Conservation (phyloP, 2,888 invertebrate species). For the Gasteruption jaculator region DNA sequence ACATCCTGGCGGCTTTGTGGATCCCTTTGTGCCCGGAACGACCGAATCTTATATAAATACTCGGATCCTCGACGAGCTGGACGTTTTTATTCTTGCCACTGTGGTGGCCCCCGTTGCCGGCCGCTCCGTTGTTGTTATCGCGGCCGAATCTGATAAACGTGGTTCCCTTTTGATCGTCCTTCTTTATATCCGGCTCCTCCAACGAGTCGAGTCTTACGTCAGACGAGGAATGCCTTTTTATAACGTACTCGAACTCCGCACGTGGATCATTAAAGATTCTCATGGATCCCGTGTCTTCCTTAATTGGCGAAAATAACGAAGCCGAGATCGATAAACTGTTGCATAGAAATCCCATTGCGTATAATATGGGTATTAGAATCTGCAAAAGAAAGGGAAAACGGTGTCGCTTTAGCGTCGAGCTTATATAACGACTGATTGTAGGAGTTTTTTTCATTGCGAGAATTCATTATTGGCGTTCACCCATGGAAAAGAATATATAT, state of each 20-base stretch:
- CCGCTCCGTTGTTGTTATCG: constrained; percentile 21
- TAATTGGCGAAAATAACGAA: constrained; percentile 28
- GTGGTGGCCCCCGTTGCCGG: neutral
- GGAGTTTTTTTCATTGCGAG: too few relatives aligned
- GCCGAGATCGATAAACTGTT: constrained; percentile 31
- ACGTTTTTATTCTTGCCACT: constrained; percentile 14
- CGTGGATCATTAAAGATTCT: constrained; percentile 26
- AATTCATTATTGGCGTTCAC: too few relatives aligned
- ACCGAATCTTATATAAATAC: constrained; percentile 46
- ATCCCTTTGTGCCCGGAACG: constrained; percentile 31
- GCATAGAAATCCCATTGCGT: constrained; percentile 30
- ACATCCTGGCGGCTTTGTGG: constrained; percentile 15
- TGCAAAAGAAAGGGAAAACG: constrained; percentile 22
- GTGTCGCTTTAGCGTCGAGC: too few relatives aligned
- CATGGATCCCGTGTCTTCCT: constrained; percentile 24
- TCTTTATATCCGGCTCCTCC: constrained; percentile 35
- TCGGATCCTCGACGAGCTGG: constrained; percentile 22
- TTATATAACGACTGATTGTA: too few relatives aligned
- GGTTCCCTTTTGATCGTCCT: constrained; percentile 19
- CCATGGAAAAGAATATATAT: too few relatives aligned
- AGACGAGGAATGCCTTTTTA: constrained; percentile 36
- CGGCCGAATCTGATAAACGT: constrained; percentile 29
- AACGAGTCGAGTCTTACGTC: constrained; percentile 21
- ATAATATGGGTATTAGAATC: constrained; percentile 32
- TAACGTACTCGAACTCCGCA: constrained; percentile 35